Percentiles rank a stretch among this genome's conserved stretches.
Conservation (phyloP, 2,888 invertebrate genomes). For the Rotaria socialis region DNA sequence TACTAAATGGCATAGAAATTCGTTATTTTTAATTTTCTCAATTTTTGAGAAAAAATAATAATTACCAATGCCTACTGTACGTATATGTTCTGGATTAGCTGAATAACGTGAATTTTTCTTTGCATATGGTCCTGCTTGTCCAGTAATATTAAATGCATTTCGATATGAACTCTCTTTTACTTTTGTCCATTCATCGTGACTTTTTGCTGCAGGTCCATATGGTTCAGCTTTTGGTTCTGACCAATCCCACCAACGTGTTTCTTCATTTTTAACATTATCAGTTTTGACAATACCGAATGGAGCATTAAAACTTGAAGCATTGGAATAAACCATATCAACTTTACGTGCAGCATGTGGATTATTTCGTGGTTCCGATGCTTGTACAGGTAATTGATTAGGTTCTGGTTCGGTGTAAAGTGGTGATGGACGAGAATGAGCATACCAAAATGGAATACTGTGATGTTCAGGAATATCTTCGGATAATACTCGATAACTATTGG, state of each 20-base stretch:
- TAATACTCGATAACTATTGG: slow-evolving; percentile 23
- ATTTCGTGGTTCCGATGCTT: not conserved
- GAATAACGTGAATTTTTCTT: slow-evolving; percentile 20
- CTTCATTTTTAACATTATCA: slow-evolving; percentile 1
- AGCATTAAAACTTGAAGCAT: not conserved
- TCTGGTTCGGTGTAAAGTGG: not conserved
- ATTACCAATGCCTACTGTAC: slow-evolving; percentile 9
- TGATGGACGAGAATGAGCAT: not conserved
- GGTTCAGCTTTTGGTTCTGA: not conserved
- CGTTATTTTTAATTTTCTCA: not conserved
- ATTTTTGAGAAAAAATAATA: not conserved
- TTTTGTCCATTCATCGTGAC: not conserved
- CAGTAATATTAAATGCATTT: not conserved
- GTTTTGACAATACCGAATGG: slow-evolving; percentile 26
- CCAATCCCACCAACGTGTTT: slow-evolving; percentile 19
- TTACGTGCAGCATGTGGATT: slow-evolving; percentile 35
- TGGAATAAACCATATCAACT: slow-evolving; percentile 17
- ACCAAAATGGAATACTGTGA: not conserved
- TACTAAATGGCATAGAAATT: not conserved
- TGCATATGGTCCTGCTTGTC: not conserved
- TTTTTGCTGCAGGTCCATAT: not conserved
- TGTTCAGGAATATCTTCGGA: not conserved
- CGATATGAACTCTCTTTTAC: slow-evolving; percentile 30
- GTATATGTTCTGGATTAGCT: not conserved
- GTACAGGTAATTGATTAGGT: not conserved